Base-by-base conservation (phyloP, 2,113 vertebrate species). In the Budorcas taxicolor region DNA sequence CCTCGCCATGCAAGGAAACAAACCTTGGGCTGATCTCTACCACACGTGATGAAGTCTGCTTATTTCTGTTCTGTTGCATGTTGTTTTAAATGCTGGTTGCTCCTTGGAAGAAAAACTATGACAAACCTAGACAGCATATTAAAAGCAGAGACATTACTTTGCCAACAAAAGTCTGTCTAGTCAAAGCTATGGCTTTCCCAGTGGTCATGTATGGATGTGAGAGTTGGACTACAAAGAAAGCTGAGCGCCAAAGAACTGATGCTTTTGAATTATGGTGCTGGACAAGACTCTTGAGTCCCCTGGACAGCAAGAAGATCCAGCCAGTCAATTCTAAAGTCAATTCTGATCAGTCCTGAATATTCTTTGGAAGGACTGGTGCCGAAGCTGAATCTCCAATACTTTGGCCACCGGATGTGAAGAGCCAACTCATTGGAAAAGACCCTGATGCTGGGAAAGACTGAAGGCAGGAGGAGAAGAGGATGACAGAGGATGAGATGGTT, bases 1-100 rank as follows among this genome's bases (percentile, higher is more conserved):
- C 31, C 40, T 40, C 5, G 0, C 5, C 11, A 1, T 6, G 7
- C 55, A 8, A 15, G 57, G 5, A 17, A n/a, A 55, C 13, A 2
- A 33, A 9, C 31, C 4, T 0, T 6, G 8, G 57, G 33, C 78
- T 67, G 45, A 6, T 33, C 88, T 53, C 29, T 52, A 2, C 12
- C 36, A 2, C 43, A 1, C 16, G 16, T 17, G 50, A 36, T 2
- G 29, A 58, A 13, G 31, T 8, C 60, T 16, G 11, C 53, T 36
- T 0, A 17, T 43, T 52, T 33, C 93, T 85, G 14, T 23, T 57
- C 90, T 57, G 8, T 6, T 76, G 21, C 21, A 2, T 29, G 0
- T 13, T 55, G 45, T 76, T 85, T 83, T 47, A 67, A 47, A 25
- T 47, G 40, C 57, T 21, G n/a, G 29, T n/a, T 27, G 67, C 19